Evolutionary conservation across 2,797 vertebrate genomes (phyloP).

Genomic region (Etheostoma perlongum): DNA sequence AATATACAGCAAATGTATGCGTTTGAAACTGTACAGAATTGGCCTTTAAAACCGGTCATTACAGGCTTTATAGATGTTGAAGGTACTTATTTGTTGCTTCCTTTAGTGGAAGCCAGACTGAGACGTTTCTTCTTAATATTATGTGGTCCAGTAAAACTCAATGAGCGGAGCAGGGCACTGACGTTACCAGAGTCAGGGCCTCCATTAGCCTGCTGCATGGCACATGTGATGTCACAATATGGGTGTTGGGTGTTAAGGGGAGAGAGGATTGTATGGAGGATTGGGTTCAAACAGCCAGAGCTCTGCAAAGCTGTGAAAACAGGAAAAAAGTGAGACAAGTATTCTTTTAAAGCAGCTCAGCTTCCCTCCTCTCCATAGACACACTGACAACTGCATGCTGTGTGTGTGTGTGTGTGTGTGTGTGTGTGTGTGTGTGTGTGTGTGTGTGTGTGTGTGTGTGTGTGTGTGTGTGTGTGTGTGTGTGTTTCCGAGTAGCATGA

Average conservation of each 20-base stretch:
- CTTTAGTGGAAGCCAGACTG: conserved; percentile 11
- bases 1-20: neutral
- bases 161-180: conserved; percentile 21
- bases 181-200: conserved; percentile 5
- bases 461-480: conserved; percentile 23
- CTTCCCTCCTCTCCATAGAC: conserved; percentile 1
- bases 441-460: conserved; percentile 16
- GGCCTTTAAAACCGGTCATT: neutral
- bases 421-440: conserved; percentile 17
- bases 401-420: conserved; percentile 5
- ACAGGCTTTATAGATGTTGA: conserved; percentile 4
- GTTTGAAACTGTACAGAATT: neutral
- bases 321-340: conserved; percentile 36
- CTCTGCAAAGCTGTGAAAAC: conserved; percentile 49
- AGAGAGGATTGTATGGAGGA: conserved; percentile 15
- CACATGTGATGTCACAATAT: conserved; percentile 25
- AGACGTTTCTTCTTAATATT: conserved; percentile 10
- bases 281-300: conserved; percentile 42
- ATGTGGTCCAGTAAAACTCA: conserved; percentile 45
- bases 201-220: conserved; percentile 10
- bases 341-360: conserved; percentile 47
- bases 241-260: conserved; percentile 26
- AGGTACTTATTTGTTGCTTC: conserved; percentile 22
- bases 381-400: conserved; percentile 3
- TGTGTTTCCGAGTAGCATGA: conserved; percentile 42